Conservation (phyloP, 2,113 vertebrate species). For the Podarcis raffonei region DNA sequence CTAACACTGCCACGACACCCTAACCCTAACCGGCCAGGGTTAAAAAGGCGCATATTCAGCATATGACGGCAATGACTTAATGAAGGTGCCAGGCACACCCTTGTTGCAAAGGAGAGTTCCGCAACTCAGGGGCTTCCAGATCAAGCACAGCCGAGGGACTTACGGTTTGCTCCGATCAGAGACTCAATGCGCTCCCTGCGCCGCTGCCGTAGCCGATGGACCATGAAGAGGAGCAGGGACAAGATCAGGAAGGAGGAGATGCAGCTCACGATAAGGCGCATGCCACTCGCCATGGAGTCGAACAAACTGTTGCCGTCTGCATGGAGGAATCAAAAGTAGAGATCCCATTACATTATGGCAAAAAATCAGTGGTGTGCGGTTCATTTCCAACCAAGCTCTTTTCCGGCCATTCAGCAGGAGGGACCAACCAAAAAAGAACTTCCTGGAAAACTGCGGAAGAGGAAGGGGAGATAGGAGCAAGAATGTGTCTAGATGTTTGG, state of each 20-base stretch:
- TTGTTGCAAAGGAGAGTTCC: neutral
- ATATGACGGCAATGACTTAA: too few relatives aligned
- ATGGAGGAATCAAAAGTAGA: neutral
- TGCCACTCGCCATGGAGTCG: constrained; percentile 97
- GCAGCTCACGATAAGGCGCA: constrained; percentile 97
- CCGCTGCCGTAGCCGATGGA: constrained; percentile 93
- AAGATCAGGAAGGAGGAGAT: constrained; percentile 99
- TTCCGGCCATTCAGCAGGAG: too few relatives aligned
- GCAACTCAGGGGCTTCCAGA: neutral
- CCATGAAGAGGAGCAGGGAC: constrained; percentile 98
- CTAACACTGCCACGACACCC: too few relatives aligned
- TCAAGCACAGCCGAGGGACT: constrained; percentile 62
- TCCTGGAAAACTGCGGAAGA: neutral
- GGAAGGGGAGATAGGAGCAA: neutral
- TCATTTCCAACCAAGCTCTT: neutral
- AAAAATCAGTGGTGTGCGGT: neutral
- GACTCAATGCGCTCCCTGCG: constrained; percentile 95
- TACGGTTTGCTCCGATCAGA: constrained; percentile 93
- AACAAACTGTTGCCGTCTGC: constrained; percentile 95
- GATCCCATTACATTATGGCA: constrained; percentile 1
- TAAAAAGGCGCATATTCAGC: too few relatives aligned
- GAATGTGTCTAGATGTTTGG: neutral
- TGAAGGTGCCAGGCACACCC: too few relatives aligned
- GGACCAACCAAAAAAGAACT: neutral
- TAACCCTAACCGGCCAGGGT: too few relatives aligned